Base-by-base conservation (phyloP, 2,888 invertebrate genomes). In the Mesodorylaimus sp. region DNA sequence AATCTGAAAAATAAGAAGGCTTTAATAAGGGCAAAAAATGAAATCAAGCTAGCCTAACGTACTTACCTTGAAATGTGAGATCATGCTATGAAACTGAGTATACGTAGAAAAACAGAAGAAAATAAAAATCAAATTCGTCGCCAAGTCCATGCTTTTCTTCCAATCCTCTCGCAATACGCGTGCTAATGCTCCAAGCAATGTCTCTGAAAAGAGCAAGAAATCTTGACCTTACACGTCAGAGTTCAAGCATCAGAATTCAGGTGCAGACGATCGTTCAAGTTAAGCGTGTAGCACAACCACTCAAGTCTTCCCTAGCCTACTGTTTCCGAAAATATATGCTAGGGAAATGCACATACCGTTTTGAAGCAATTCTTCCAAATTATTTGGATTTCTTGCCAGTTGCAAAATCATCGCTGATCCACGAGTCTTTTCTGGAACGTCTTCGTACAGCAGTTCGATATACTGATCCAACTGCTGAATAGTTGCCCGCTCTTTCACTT, bases 31-130 rank as follows among this genome's bases (percentile, higher is more conserved):
- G n/a, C 29, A 53, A 28, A 50, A 27, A 23, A 13, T 36, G 13
- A 36, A 5, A 32, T 10, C 23, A 5, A 19, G 36, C 5, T 36
- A 21, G 23, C 3, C 16, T 3, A 7, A 5, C 5, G 46, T 5
- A 58, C 67, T 66, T 65, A 91, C 88, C 76, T 95, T 91, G 68
- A 91, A 89, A 67, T 91, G 88, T 47, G 88, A 77, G 55, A 97
- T 83, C 39, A 91, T 81, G 46, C 81, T 79, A 69, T 97, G 95
- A 72, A 95, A 95, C 64, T 85, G 83, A 60, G 83, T 80, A 66
- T 89, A 95, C 38, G 84, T 83, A 13, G 95, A 93, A 67, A 97
- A 89, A 67, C 89, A 93, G 68, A 89, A 88, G 72, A 95, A 95
- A 61, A 87, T 84, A 67, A 88, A 87, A 56, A 91, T 82, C 64